A percentile compares a stretch with the other conserved stretches of the same genome.
phyloP scores from a whole-genome alignment of 2,888 invertebrate genomes.

The Crocallis elinguaria region DNA sequence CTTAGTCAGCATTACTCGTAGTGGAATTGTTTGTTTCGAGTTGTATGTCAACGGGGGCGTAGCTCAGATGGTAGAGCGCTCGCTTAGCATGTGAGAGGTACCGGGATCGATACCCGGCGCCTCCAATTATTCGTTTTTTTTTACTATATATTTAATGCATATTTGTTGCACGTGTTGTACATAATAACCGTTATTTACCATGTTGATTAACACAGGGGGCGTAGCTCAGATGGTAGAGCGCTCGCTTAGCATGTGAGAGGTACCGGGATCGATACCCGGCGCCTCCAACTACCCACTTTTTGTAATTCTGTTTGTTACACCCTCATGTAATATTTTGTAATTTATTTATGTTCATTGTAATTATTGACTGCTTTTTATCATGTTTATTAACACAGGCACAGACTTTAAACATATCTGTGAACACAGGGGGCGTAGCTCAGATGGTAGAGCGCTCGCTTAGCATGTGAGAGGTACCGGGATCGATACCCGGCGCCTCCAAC shows the following conservation, averaged over 20 bases:
- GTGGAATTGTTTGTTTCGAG: constrained; percentile 18
- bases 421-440: constrained; percentile 81
- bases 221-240: constrained; percentile 86
- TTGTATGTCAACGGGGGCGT: constrained; percentile 32
- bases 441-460: constrained; percentile 86
- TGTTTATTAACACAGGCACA: background rate
- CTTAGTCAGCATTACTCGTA: constrained; percentile 17
- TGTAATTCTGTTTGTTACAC: no score
- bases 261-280: constrained; percentile 85
- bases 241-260: constrained; percentile 85
- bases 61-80: constrained; percentile 86
- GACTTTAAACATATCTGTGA: background rate
- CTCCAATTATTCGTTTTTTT: constrained; percentile 57
- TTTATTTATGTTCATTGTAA: background rate
- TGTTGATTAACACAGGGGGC: constrained; percentile 59
- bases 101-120: constrained; percentile 85
- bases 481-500: constrained; percentile 73
- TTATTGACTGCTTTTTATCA: background rate
- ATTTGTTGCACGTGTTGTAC: background rate
- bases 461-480: constrained; percentile 85
- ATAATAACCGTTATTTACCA: background rate
- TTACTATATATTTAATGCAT: background rate
- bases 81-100: constrained; percentile 85
- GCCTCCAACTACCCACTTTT: constrained; percentile 63
- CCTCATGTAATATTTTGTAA: background rate